Conservation (phyloP, 1,140 invertebrate species). For the Liolophura sinensis region DNA sequence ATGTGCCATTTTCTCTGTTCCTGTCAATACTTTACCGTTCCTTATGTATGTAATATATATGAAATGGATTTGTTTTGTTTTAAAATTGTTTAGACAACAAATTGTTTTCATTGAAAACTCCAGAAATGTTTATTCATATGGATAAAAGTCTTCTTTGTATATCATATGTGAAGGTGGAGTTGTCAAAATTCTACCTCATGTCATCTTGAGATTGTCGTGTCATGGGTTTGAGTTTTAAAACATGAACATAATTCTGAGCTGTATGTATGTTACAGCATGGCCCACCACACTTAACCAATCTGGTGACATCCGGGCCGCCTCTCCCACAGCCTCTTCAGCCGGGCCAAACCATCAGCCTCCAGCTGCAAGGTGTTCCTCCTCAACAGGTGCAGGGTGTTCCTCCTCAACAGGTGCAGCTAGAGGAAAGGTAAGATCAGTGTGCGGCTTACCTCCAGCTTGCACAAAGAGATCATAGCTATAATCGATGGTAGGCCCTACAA, state of each 20-base stretch:
- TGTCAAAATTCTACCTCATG: no score
- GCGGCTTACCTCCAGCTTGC: conserved; percentile 11
- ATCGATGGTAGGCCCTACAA: conserved; percentile 7
- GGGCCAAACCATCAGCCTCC: conserved; percentile 11
- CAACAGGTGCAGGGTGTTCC: not conserved
- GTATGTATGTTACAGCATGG: conserved; percentile 43
- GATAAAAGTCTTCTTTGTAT: no score
- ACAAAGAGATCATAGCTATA: conserved; percentile 9
- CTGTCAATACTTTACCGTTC: no score
- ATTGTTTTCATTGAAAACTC: no score
- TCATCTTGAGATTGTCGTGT: no score
- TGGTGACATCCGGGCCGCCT: conserved; percentile 38
- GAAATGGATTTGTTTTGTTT: no score
- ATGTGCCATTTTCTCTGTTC: no score
- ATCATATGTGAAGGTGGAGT: no score
- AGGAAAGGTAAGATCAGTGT: conserved; percentile 1
- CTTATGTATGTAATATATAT: no score
- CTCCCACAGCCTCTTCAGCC: conserved; percentile 22
- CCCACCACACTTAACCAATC: conserved; percentile 49
- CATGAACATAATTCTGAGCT: conserved; percentile 3
- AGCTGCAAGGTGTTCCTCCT: conserved; percentile 7
- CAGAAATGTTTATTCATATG: no score
- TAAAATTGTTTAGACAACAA: no score
- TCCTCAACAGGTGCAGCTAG: conserved; percentile 11
- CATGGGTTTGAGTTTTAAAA: not conserved